Base-by-base conservation (phyloP, 1,140 invertebrate species). In the Nixonia krombeini region DNA sequence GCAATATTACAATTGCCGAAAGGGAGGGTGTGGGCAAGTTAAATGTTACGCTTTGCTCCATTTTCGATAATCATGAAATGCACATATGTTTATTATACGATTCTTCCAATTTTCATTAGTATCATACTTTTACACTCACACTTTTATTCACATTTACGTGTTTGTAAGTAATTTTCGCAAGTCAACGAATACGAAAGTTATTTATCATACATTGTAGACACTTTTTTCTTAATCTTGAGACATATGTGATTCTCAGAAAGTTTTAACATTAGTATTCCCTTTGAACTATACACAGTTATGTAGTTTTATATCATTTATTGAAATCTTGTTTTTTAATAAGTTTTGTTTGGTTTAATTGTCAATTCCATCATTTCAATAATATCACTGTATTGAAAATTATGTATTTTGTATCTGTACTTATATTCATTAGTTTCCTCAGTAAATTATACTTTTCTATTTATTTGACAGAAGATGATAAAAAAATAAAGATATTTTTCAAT, bases 51-150 rank as follows among this genome's bases (percentile, higher is more conserved):
- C 40, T 61, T 61, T 44, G 40, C 53, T 58, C 38, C 12, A 28
- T 52, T 67, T 31, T 37, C 40, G 61, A 50, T 75, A 72, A 77
- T 81, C 79, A 80, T 73, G 76, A 77, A 81, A 72, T 75, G 50
- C 72, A 75, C 52, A 59, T 66, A 69, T 49, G 33, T 68, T 67
- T 55, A 50, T 58, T 65, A 56, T 62, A 49, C 51, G 26, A 51
- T 44, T 58, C 44, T 50, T 46, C 46, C 33, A 35, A n/a, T 41
- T 46, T 56, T 35, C 2, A 13, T 35, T 35, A 35, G 2, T 35
- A 6, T 2, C 21, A 35, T 35, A 35, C 33, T 35, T 33, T 37
- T 35, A 42, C 44, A 16, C 18, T 40, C 29, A 15, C 28, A 38
- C 31, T 42, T 31, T 49, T 71, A 63, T 63, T 65, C 57, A 51